Base-by-base conservation (phyloP, 92 coral and sea anemone genomes). In the Heteractis magnifica region DNA sequence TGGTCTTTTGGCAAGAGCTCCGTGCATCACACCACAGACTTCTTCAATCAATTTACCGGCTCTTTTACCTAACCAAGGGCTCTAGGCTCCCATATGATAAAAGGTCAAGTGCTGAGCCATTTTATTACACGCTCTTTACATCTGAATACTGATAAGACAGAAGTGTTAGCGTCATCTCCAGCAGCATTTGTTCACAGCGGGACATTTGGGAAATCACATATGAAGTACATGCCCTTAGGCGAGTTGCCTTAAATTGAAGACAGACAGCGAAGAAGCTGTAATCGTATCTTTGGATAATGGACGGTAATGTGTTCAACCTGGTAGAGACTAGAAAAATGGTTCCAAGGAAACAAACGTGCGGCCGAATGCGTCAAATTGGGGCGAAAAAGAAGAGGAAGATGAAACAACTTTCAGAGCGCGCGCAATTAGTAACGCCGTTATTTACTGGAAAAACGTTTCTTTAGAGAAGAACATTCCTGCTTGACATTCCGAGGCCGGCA, bases 141-240 rank as follows among this genome's bases (percentile, higher is more conserved):
- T 20, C 73, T 26, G 23, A 68, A 21, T 26, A 26, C 73, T 26
- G 73, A 68, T 68, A 68, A 68, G 73, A 23, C 12, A 34, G 3
- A 34, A 34, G 14, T 8, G 50, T 68, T 21, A 68, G 49, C 49
- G 73, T 68, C 73, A 68, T 68, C 44, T 34, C 73, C 13, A 68
- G 14, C 12, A 68, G 73, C 49, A 68, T 68, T 68, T 68, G 73
- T 68, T 68, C 73, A 68, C 73, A 68, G 73, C 73, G 73, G 73
- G 73, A 26, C 73, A 10, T 26, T 68, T 21, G 44, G 44, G 14
- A 13, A 18, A 68, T 20, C 11, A 23, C 73, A 21, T 4, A 68
- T 68, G 73, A 68, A 68, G 73, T 8, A 68, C 23, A 23, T 23
- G 73, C 73, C 73, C 73, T 68, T 50, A 12, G 73, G 73, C 19